Conservation (phyloP, 2,113 vertebrate genomes). For the Hypanus sabinus region DNA sequence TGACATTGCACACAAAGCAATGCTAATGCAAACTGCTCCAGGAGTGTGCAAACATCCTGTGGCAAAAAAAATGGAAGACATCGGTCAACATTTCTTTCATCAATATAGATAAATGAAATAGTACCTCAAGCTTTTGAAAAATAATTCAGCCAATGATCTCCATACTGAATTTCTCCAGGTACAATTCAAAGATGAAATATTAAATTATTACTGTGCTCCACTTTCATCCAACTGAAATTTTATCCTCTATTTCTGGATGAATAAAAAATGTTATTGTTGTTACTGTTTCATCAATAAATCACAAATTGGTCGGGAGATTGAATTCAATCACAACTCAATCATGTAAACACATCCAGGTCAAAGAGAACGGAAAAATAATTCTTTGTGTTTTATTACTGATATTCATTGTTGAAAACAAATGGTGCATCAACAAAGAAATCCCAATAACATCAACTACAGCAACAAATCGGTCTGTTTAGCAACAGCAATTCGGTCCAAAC, state of each 20-base stretch:
- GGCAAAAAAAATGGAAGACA: neutral
- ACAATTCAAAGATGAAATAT: neutral
- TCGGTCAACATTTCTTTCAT: neutral
- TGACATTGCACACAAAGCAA: neutral
- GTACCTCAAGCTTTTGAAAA: neutral
- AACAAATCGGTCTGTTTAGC: no score
- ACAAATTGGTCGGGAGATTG: neutral
- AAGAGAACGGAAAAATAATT: neutral
- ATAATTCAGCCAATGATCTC: neutral
- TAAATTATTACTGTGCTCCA: slow-evolving; percentile 3
- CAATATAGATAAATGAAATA: neutral
- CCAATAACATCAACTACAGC: neutral
- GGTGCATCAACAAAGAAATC: neutral
- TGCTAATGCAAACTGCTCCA: neutral
- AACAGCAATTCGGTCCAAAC: no score
- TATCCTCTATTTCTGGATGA: neutral
- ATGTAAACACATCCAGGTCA: neutral
- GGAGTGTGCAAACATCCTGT: neutral
- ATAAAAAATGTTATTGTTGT: neutral
- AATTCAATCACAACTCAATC: neutral
- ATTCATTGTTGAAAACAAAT: neutral
- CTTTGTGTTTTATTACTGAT: no score
- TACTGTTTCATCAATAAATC: neutral
- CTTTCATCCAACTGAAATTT: neutral
- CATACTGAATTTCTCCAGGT: neutral